phyloP scores from a whole-genome alignment of 2,113 vertebrate genomes.

The Ceuthmochares aereus region DNA sequence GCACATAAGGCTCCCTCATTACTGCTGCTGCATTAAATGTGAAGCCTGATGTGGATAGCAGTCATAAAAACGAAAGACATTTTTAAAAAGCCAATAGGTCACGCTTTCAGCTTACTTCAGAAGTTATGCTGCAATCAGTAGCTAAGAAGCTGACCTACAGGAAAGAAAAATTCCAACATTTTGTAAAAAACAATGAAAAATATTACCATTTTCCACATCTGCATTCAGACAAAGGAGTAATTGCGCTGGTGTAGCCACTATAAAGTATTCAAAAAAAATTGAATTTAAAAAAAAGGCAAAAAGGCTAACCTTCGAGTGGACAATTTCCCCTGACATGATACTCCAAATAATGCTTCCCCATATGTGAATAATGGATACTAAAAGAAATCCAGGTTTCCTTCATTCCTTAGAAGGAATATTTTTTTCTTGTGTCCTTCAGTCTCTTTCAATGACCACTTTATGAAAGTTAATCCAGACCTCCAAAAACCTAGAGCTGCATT shows the following conservation, averaged over 20 bases:
- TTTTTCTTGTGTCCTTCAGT: neutral
- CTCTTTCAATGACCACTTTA: neutral
- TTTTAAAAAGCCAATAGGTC: neutral
- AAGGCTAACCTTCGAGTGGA: neutral
- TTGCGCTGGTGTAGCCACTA: neutral
- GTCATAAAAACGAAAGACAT: slow-evolving; percentile 1
- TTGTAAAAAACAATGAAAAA: neutral
- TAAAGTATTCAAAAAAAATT: neutral
- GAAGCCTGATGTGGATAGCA: neutral
- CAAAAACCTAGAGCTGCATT: neutral
- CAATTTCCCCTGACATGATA: neutral
- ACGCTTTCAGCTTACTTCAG: neutral
- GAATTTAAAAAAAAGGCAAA: neutral
- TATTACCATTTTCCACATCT: neutral
- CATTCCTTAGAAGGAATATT: neutral
- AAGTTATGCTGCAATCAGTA: neutral
- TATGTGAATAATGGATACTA: neutral
- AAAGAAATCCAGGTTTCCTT: neutral
- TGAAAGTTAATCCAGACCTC: neutral
- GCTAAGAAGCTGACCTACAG: neutral
- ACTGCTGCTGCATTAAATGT: slow-evolving; percentile 21
- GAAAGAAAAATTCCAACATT: neutral
- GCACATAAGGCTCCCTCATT: slow-evolving; percentile 54
- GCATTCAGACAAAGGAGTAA: neutral
- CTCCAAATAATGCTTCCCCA: neutral